phyloP scores from a whole-genome alignment of 2,113 vertebrate species.

The Lamprologus sp. region DNA sequence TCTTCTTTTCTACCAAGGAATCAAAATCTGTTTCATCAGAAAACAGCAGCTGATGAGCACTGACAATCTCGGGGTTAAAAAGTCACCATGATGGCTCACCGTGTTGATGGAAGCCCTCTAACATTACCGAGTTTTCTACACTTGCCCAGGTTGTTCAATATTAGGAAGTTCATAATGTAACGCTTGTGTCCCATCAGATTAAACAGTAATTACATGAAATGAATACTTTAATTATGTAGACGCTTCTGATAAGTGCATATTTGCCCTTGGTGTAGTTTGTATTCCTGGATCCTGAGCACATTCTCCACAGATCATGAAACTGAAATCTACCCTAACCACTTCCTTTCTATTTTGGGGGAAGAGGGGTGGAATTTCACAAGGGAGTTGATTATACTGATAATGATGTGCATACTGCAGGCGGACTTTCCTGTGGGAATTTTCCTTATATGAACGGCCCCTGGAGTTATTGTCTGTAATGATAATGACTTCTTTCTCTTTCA shows the following conservation, averaged over 20 bases:
- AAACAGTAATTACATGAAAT: constrained; percentile 71
- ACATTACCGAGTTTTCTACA: constrained; percentile 39
- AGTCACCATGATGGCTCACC: neutral
- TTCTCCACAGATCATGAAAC: constrained; percentile 68
- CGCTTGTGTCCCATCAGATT: constrained; percentile 61
- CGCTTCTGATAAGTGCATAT: constrained; percentile 65
- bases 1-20: neutral
- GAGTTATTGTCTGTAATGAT: constrained; percentile 57
- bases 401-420: constrained; percentile 44
- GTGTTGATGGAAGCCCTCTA: constrained; percentile 15
- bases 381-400: constrained; percentile 63
- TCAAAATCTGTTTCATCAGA: neutral
- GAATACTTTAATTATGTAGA: constrained; percentile 72
- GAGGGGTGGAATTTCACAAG: constrained; percentile 33
- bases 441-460: constrained; percentile 39
- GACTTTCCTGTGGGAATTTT: constrained; percentile 48
- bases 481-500: constrained; percentile 36
- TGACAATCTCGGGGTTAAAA: neutral
- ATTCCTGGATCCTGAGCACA: constrained; percentile 59
- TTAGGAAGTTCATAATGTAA: constrained; percentile 68
- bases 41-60: neutral
- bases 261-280: constrained; percentile 67
- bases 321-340: constrained; percentile 54
- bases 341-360: constrained; percentile 58
- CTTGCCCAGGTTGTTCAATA: constrained; percentile 57